Percentiles rank a stretch among this genome's conserved stretches.
Evolutionary conservation across 2,888 invertebrate species (phyloP).

Genomic region (Nudaria mundana): DNA sequence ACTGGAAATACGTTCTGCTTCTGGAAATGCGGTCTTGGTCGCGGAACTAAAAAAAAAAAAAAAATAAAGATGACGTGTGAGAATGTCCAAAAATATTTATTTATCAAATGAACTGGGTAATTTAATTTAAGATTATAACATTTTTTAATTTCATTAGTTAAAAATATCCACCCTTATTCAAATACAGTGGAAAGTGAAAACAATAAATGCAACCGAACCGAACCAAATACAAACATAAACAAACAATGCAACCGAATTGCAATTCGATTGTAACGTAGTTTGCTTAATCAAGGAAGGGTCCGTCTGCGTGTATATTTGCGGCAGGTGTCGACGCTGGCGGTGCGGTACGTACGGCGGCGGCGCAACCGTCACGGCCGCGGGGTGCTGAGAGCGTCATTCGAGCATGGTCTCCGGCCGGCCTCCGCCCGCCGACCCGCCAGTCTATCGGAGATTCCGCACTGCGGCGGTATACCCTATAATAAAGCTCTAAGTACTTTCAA

Average conservation of each 20-base stretch:
- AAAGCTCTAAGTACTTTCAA: conserved; percentile 27
- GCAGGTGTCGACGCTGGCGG: conserved; percentile 16
- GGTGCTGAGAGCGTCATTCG: conserved; percentile 31
- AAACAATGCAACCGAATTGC: neutral
- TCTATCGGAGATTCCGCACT: conserved; percentile 65
- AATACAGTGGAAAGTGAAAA: too few relatives aligned
- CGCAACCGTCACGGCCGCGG: conserved; percentile 16
- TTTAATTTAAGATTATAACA: too few relatives aligned
- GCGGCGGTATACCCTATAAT: conserved; percentile 57
- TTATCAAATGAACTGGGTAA: too few relatives aligned
- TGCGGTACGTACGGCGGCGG: conserved; percentile 11
- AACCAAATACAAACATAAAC: neutral
- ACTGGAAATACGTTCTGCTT: too few relatives aligned
- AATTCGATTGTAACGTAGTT: neutral
- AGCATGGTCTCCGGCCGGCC: conserved; percentile 38
- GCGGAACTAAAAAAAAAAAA: too few relatives aligned
- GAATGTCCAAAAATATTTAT: too few relatives aligned
- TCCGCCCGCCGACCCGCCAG: conserved; percentile 50
- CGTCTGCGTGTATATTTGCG: conserved; percentile 26
- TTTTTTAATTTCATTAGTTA: too few relatives aligned
- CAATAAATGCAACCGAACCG: neutral
- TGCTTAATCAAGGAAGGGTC: conserved; percentile 3
- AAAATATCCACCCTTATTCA: too few relatives aligned
- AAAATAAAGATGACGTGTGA: too few relatives aligned
- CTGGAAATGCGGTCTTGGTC: too few relatives aligned